Conservation (phyloP, 1,140 invertebrate species). For the Rhopalosiphum padi region DNA sequence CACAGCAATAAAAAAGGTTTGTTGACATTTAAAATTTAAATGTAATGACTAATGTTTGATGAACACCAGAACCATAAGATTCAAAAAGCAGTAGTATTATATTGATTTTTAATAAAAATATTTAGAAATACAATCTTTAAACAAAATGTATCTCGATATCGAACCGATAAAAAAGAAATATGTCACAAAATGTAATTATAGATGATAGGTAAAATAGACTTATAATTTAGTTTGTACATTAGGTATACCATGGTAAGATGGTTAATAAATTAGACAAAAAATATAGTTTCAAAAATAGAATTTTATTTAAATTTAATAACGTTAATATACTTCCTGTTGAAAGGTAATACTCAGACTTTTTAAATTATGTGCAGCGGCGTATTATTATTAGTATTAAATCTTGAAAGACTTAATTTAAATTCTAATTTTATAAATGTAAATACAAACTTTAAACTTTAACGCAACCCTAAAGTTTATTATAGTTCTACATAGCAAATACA, state of each 20-base stretch:
- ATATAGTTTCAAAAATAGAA: not conserved
- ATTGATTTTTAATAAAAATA: not conserved
- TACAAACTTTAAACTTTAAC: not conserved
- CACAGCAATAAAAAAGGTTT: not conserved
- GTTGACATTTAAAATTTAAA: not conserved
- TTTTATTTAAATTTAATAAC: not conserved
- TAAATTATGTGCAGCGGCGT: not conserved
- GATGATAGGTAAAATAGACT: not conserved
- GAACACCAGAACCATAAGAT: not conserved
- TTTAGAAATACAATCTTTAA: not conserved
- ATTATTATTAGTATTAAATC: not conserved
- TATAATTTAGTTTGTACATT: not conserved
- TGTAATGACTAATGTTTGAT: not conserved
- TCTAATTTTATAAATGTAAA: not conserved
- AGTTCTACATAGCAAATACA: not conserved
- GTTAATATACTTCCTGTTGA: not conserved
- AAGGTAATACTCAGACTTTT: not conserved
- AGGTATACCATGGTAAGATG: not conserved
- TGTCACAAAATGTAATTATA: not conserved
- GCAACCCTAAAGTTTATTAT: not conserved
- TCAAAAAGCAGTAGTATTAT: not conserved
- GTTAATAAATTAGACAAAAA: not conserved
- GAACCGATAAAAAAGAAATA: not conserved
- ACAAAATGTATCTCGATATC: not conserved
- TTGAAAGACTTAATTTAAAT: not conserved